These are phyloP conservation scores for Raja brachyura DNA, from an alignment of 2,113 vertebrate species.

Conservation along the genomic window DNA sequence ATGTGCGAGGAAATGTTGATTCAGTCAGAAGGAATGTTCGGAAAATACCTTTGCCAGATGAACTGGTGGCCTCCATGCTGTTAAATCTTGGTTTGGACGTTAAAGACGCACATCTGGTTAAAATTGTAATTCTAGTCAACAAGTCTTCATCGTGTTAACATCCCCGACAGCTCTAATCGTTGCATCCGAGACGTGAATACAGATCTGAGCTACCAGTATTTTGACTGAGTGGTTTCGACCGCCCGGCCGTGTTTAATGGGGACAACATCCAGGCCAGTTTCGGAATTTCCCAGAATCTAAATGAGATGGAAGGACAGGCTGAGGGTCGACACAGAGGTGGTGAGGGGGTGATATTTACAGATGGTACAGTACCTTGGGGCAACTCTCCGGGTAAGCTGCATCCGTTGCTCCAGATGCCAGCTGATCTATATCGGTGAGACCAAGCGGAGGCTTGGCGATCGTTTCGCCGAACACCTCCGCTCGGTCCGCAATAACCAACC, in stretches of 20 bases:
- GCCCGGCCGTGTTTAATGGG: too few relatives aligned
- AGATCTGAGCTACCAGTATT: too few relatives aligned
- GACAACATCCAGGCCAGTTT: not conserved
- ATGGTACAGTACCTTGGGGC: too few relatives aligned
- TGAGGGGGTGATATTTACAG: too few relatives aligned
- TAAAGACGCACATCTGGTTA: not conserved
- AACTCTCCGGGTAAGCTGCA: too few relatives aligned
- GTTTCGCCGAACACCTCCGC: too few relatives aligned
- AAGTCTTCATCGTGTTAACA: not conserved
- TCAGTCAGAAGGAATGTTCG: conserved; percentile 18
- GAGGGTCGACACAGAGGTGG: not conserved
- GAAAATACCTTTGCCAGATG: conserved; percentile 31
- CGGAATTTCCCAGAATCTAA: not conserved
- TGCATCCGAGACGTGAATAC: not conserved
- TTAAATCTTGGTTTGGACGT: not conserved
- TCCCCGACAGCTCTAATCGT: not conserved
- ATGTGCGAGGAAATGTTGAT: not conserved
- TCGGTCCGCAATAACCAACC: too few relatives aligned
- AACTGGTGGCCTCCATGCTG: not conserved
- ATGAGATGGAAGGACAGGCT: not conserved
- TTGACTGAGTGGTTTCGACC: not conserved
- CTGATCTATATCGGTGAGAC: too few relatives aligned
- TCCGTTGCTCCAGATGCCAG: too few relatives aligned
- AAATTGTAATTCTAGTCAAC: conserved; percentile 28
- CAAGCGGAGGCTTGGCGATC: too few relatives aligned